Base-by-base conservation (phyloP, 2,797 vertebrate genomes). In the Numenius phaeopus region DNA sequence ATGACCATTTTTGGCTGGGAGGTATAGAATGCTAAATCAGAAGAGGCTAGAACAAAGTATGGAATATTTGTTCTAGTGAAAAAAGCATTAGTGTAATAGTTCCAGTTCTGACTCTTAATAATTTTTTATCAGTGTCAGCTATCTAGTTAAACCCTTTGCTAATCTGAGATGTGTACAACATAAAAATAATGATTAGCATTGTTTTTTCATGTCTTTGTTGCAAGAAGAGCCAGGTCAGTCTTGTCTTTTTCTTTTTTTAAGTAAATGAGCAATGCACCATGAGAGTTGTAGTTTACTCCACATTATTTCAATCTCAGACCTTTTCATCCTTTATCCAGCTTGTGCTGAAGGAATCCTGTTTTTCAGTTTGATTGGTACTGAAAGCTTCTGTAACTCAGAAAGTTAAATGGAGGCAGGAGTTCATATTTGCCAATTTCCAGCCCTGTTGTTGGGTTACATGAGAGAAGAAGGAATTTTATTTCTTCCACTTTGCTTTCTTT, bases 81-180 rank as follows among this genome's bases (percentile, higher is more conserved):
- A 85, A 61, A 80, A 75, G 14, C 34, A 34, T 84, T 80, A 62
- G 10, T 61, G 71, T 96, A 66, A 40, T 88, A 94, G 95, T 97
- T 97, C 84, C 66, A 89, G 6, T 6, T 81, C 92, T 79, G 44
- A 83, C 59, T 97, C 52, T 70, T 89, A 78, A 42, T 87, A 91
- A 77, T 21, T 71, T 91, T 87, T 78, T 59, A 40, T 65, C 34
- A 82, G 27, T 76, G 80, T 49, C 76, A 85, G 39, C 64, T 82
- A 37, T 89, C 46, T 92, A 65, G 17, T 15, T 84, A 92, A 90
- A 87, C 7, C 4, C 65, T 92, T 94, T 95, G 72, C 40, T 94
- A 55, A 83, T 62, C 55, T 89, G 37, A 84, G 73, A 61, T 39
- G 11, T 55, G 37, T 71, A n/a, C 9, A 57, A 46, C 52, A n/a